phyloP scores from a whole-genome alignment of 1,140 invertebrate species.

The Drosophila ogumai region DNA sequence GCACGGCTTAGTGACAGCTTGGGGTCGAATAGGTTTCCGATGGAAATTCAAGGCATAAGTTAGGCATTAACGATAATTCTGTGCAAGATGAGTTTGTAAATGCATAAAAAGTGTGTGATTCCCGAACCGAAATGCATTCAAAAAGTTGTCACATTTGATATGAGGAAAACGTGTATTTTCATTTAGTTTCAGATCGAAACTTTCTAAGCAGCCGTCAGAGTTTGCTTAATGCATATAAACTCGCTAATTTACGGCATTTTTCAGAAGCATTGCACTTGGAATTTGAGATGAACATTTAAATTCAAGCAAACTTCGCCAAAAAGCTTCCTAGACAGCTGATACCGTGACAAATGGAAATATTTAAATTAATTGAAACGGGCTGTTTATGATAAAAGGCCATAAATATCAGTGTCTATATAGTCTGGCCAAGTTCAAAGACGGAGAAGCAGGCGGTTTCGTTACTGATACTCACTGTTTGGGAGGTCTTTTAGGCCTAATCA shows the following conservation, averaged over 20 bases:
- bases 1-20: slow-evolving; percentile 31
- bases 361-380: slow-evolving; percentile 54
- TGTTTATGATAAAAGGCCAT: slow-evolving; percentile 48
- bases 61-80: neutral
- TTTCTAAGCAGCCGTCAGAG: slow-evolving; percentile 25
- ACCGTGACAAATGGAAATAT: slow-evolving; percentile 56
- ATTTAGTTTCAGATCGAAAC: slow-evolving; percentile 20
- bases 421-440: slow-evolving; percentile 44
- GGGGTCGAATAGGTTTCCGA: slow-evolving; percentile 39
- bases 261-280: slow-evolving; percentile 38
- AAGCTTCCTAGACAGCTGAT: slow-evolving; percentile 55
- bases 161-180: slow-evolving; percentile 7
- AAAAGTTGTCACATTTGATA: slow-evolving; percentile 1
- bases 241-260: slow-evolving; percentile 31
- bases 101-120: neutral
- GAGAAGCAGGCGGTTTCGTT: slow-evolving; percentile 15
- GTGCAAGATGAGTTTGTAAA: slow-evolving; percentile 12
- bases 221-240: slow-evolving; percentile 22
- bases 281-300: slow-evolving; percentile 39
- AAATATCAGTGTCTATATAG: slow-evolving; percentile 52
- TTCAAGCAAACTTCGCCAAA: slow-evolving; percentile 35
- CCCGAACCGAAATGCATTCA: slow-evolving; percentile 5
- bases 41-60: slow-evolving; percentile 29
- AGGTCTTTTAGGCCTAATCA: neutral
- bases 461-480: slow-evolving; percentile 7